Evolutionary conservation across 2,797 vertebrate genomes (phyloP).

Genomic region (Sebastes nivosus): DNA sequence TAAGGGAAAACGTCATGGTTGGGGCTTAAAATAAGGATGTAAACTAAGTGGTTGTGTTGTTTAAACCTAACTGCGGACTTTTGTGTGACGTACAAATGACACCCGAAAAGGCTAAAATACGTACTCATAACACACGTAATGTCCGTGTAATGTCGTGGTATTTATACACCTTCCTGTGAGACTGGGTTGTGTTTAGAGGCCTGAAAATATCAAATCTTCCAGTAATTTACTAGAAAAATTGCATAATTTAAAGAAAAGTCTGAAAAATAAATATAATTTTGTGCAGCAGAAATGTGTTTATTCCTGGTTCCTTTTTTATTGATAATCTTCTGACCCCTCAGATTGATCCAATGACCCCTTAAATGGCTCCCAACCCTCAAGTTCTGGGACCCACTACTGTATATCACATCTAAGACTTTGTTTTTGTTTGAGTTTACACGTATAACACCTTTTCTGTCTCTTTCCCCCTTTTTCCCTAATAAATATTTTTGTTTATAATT

Average conservation of each 20-base stretch:
- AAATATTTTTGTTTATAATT: not conserved
- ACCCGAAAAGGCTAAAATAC: no score
- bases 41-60: no score
- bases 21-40: no score
- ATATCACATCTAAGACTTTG: not conserved
- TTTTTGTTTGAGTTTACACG: not conserved
- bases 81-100: not conserved
- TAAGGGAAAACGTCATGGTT: no score
- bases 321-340: not conserved
- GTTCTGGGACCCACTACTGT: not conserved
- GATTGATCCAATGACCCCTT: not conserved
- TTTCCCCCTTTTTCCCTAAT: not conserved
- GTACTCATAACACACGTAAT: no score
- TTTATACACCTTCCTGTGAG: no score
- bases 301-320: not conserved
- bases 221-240: no score
- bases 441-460: not conserved
- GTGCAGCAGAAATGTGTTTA: accelerated
- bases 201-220: no score
- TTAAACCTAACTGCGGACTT: no score
- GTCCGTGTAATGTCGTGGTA: no score
- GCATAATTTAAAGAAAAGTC: no score
- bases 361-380: not conserved
- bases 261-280: not conserved
- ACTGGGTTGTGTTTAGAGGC: no score